A percentile compares a stretch with the other conserved stretches of the same genome.
Evolutionary conservation across 2,797 vertebrate genomes (phyloP).

Genomic region (Meriones psammophilus): DNA sequence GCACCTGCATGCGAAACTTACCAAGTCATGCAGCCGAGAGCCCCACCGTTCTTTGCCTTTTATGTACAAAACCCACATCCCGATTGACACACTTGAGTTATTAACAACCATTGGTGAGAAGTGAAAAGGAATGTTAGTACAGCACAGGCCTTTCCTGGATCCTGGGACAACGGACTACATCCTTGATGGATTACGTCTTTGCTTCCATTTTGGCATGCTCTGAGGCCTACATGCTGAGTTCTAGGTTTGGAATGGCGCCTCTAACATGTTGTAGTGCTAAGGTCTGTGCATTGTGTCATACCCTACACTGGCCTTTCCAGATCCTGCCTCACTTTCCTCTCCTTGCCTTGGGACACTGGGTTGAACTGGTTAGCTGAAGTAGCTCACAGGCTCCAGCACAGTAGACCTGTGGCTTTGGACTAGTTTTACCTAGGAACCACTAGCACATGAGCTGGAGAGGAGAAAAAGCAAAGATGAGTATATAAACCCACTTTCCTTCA

Average conservation of each 20-base stretch:
- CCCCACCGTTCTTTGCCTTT: background rate
- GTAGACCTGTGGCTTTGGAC: background rate
- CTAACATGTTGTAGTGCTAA: background rate
- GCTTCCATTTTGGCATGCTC: background rate
- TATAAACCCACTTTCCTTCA: background rate
- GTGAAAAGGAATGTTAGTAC: background rate
- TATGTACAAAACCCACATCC: background rate
- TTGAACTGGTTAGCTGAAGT: fast-evolving
- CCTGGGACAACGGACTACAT: background rate
- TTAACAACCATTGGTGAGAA: background rate
- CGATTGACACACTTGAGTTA: background rate
- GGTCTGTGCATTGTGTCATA: background rate
- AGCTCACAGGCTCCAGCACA: fast-evolving
- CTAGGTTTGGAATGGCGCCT: background rate
- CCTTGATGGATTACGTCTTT: background rate
- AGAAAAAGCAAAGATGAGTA: background rate
- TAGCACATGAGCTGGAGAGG: background rate
- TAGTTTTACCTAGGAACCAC: background rate
- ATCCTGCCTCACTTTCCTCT: background rate
- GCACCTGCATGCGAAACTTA: background rate
- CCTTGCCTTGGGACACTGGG: background rate
- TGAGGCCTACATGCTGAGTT: background rate
- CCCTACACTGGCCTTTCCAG: background rate
- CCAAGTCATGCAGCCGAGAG: background rate
- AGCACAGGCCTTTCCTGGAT: no score